A percentile compares a stretch with the other conserved stretches of the same genome.
Evolutionary conservation across 2,888 invertebrate genomes (phyloP).

Genomic region (Lydus trimaculatus): DNA sequence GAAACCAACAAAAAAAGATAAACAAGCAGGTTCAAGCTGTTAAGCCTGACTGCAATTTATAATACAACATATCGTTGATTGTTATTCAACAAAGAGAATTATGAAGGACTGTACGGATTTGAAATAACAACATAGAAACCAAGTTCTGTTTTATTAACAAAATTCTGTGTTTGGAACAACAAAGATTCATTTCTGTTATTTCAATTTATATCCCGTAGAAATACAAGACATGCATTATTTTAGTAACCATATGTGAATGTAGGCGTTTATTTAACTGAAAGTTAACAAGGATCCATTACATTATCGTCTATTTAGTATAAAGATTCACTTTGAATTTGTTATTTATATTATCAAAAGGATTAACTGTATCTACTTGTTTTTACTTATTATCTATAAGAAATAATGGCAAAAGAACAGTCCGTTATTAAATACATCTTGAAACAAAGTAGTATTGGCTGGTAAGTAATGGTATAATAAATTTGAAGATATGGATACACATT

Average conservation of each 20-base stretch:
- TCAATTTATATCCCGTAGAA: neutral
- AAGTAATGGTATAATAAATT: slow-evolving; percentile 28
- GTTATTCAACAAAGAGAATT: slow-evolving; percentile 5
- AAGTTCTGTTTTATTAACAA: neutral
- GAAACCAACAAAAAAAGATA: slow-evolving; percentile 19
- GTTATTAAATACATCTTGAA: slow-evolving; percentile 5
- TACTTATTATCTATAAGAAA: slow-evolving; percentile 32
- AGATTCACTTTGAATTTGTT: slow-evolving; percentile 18
- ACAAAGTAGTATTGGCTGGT: slow-evolving; percentile 26
- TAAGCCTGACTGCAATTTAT: neutral
- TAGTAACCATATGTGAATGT: neutral
- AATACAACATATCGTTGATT: neutral
- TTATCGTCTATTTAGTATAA: slow-evolving; percentile 19
- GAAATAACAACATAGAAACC: neutral
- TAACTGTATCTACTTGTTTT: slow-evolving; percentile 27
- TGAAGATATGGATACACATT: slow-evolving; percentile 19
- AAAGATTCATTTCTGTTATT: neutral
- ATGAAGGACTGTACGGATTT: neutral
- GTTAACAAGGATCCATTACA: neutral
- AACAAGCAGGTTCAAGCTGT: slow-evolving; percentile 12
- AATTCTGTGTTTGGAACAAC: neutral
- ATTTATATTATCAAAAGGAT: slow-evolving; percentile 9
- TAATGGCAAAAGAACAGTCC: slow-evolving; percentile 26
- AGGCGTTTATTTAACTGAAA: no score
- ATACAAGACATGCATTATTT: neutral